Base-by-base conservation (phyloP, 2,888 invertebrate species). In the Ochlodes sylvanus region DNA sequence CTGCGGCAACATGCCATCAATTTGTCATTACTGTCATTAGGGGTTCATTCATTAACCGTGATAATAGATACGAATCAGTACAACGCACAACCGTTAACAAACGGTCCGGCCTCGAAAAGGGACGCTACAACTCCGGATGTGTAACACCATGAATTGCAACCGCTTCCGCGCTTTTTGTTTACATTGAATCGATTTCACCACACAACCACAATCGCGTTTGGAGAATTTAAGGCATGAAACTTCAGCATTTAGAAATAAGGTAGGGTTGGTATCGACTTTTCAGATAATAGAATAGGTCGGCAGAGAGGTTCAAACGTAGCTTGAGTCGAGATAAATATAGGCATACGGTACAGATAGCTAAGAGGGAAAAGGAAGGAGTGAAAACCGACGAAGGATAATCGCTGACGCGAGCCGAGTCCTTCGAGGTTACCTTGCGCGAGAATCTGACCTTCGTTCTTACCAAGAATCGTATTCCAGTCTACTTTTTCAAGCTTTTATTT, bases 21-120 rank as follows among this genome's bases (percentile, higher is more conserved):
- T 75, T 76, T 74, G 68, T 75, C 71, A 77, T 81, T 76, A 79
- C 76, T 74, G 68, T 75, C 71, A 77, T 81, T 76, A 79, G 72
- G 75, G 72, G 68, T 71, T 76, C 60, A 67, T 67, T 67, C 60
- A 67, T 61, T 67, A 67, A 67, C 66, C 60, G 66, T 61, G 66
- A 61, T 67, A 67, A 67, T 67, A 67, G 66, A 67, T 67, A 67
- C 44, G 60, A 55, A 67, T 67, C 66, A 67, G 79, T 81, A 80
- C 78, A 77, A 76, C 75, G 73, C 69, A 74, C 72, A 79, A 86
- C 87, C 84, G 87, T 86, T 87, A 86, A 75, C 73, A 76, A 85
- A 84, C 83, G 85, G 83, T 79, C 73, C 74, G 82, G 78, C 83
- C 84, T 86, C 80, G 73, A 83, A 84, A 86, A 86, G 85, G 85